Conservation (phyloP, 2,113 vertebrate species). For the Loxodonta africana region DNA sequence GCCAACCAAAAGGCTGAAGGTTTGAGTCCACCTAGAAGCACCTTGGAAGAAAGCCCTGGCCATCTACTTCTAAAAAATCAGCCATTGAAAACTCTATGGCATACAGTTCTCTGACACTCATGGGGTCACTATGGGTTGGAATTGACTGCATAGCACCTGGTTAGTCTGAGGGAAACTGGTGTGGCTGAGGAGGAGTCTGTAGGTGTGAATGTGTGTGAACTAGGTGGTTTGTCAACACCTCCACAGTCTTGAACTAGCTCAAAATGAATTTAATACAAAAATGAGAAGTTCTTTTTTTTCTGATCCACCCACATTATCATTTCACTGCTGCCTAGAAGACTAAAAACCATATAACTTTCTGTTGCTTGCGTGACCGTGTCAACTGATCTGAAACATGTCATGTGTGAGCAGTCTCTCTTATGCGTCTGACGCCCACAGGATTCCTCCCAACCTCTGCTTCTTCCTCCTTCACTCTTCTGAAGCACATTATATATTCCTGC, state of each 20-base stretch:
- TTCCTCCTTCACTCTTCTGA: slow-evolving; percentile 68
- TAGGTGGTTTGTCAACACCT: slow-evolving; percentile 12
- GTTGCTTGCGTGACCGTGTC: slow-evolving; percentile 32
- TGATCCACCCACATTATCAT: slow-evolving; percentile 75
- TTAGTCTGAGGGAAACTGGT: not conserved
- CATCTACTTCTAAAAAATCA: not conserved
- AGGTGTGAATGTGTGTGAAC: not conserved
- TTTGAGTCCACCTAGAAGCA: no score
- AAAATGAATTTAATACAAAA: slow-evolving; percentile 78
- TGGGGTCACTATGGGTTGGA: not conserved
- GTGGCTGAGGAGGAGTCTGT: not conserved
- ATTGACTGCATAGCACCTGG: not conserved
- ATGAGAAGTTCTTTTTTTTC: slow-evolving; percentile 64
- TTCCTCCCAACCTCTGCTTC: slow-evolving; percentile 62
- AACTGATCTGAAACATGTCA: slow-evolving; percentile 66
- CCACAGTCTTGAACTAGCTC: slow-evolving; percentile 74
- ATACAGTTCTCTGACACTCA: not conserved
- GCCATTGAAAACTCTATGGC: not conserved
- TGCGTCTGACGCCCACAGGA: slow-evolving; percentile 49
- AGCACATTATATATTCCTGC: slow-evolving; percentile 50
- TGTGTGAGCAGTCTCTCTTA: slow-evolving; percentile 25
- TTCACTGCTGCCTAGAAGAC: slow-evolving; percentile 26
- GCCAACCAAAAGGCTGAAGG: not conserved
- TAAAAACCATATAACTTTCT: slow-evolving; percentile 83
- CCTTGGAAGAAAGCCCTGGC: no score